These are phyloP conservation scores for Cyanoliseus patagonus DNA, from an alignment of 2,113 vertebrate genomes.

Conservation along the genomic window DNA sequence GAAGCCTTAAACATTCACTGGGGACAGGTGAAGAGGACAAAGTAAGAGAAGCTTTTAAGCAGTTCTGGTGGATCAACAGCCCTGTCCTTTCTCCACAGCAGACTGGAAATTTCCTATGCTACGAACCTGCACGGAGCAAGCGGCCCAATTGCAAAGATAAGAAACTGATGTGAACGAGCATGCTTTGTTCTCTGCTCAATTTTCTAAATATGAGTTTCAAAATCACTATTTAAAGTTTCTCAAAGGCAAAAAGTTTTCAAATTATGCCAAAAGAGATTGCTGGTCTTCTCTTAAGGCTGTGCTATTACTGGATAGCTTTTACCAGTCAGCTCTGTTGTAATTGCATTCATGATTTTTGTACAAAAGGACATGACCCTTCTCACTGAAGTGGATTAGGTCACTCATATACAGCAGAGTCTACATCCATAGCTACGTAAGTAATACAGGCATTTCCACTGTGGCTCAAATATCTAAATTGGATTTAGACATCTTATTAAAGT, in stretches of 20 bases:
- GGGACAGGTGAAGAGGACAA: not conserved
- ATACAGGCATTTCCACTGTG: not conserved
- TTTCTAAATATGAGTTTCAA: not conserved
- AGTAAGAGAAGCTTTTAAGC: not conserved
- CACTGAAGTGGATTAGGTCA: not conserved
- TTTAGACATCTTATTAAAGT: not conserved
- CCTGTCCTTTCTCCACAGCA: not conserved
- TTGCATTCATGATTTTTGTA: not conserved
- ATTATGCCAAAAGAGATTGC: not conserved
- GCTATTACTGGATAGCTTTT: not conserved
- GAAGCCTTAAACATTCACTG: not conserved
- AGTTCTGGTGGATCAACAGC: not conserved
- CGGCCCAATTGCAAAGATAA: not conserved
- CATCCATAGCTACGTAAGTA: not conserved
- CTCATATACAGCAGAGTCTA: not conserved
- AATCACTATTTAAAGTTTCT: not conserved
- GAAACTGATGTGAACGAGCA: not conserved
- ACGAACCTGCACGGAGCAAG: not conserved
- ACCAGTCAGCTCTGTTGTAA: not conserved
- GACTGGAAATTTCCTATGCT: not conserved
- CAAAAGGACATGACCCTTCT: conserved; percentile 8
- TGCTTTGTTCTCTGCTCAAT: not conserved
- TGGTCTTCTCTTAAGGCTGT: not conserved
- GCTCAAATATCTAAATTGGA: not conserved
- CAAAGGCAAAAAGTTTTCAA: conserved; percentile 15